These are phyloP conservation scores for Bombus picipes DNA, from an alignment of 1,140 invertebrate species.

Conservation along the genomic window DNA sequence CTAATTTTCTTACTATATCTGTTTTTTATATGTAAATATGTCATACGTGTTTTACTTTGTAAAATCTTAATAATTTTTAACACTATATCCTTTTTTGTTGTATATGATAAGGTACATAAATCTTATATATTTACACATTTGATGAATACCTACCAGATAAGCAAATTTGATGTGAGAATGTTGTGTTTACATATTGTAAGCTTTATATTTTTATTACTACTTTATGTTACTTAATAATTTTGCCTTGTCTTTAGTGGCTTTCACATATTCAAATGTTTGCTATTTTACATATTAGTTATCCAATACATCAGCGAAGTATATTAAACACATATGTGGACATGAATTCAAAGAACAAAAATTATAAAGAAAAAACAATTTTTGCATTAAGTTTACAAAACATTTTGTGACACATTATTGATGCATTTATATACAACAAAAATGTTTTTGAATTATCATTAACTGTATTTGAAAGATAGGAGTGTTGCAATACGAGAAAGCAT, in stretches of 20 bases:
- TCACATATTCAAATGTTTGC: constrained; percentile 42
- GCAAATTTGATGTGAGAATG: constrained; percentile 18
- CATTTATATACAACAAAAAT: not conserved
- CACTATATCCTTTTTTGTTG: not conserved
- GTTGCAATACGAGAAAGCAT: constrained; percentile 8
- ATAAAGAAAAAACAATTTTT: not conserved
- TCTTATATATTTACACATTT: not conserved
- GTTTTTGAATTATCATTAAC: not conserved
- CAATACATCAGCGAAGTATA: constrained; percentile 74
- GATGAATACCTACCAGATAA: not conserved
- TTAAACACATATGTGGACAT: not conserved
- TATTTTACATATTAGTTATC: constrained; percentile 74
- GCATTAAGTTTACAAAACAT: not conserved
- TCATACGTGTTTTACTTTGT: not conserved
- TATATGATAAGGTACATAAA: not conserved
- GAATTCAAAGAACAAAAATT: not conserved
- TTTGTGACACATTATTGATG: not conserved
- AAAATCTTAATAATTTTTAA: constrained; percentile 20
- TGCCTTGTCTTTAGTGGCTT: constrained; percentile 49
- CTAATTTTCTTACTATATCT: constrained; percentile 35
- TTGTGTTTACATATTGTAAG: constrained; percentile 17
- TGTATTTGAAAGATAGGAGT: not conserved
- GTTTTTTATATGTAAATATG: not conserved
- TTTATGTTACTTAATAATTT: constrained; percentile 33
- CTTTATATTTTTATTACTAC: constrained; percentile 40